phyloP scores from a whole-genome alignment of 2,888 invertebrate species.

The Bellardia bayeri region DNA sequence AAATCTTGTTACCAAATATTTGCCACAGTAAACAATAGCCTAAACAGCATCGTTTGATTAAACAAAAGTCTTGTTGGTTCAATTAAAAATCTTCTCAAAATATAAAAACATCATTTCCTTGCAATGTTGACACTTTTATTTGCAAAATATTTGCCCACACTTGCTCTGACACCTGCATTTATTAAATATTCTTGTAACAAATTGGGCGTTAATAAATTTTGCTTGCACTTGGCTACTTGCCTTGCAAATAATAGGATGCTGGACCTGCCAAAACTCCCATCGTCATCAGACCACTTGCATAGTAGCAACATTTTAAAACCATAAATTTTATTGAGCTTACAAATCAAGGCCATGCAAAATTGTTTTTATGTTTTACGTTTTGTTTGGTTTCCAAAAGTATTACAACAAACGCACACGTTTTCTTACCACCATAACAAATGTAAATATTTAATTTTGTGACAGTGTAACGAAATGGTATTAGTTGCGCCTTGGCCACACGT shows the following conservation, averaged over 20 bases:
- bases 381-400: slow-evolving; percentile 27
- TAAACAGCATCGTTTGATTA: no score
- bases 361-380: slow-evolving; percentile 34
- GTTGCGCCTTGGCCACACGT: slow-evolving; percentile 78
- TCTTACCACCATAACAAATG: slow-evolving; percentile 74
- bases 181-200: slow-evolving; percentile 4
- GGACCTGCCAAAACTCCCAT: neutral
- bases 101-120: neutral
- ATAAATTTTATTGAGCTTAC: slow-evolving; percentile 78
- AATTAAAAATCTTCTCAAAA: neutral
- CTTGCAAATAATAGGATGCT: neutral
- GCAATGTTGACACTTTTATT: neutral
- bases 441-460: slow-evolving; percentile 83
- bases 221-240: slow-evolving; percentile 1
- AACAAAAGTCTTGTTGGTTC: neutral
- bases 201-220: slow-evolving; percentile 10
- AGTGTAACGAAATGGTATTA: slow-evolving; percentile 82
- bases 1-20: no score
- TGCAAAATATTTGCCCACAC: neutral
- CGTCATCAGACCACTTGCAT: slow-evolving; percentile 4
- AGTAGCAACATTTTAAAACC: slow-evolving; percentile 79
- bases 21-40: no score
- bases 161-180: slow-evolving; percentile 27
- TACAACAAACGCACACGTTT: slow-evolving; percentile 27
- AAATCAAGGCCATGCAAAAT: slow-evolving; percentile 72